phyloP scores from a whole-genome alignment of 1,140 invertebrate species.

The Brachionus rotundiformis region DNA sequence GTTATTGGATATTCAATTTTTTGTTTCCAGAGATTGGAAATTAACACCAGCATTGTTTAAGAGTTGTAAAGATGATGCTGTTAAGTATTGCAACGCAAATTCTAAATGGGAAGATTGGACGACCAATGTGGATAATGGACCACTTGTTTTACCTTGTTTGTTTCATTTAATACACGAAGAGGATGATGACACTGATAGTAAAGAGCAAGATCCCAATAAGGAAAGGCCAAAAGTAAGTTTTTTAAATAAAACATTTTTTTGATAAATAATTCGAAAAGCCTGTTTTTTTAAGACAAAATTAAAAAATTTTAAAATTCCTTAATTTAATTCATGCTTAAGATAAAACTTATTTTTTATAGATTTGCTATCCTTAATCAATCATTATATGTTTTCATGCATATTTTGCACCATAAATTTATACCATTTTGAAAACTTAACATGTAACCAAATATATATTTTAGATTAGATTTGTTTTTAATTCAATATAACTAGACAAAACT shows the following conservation, averaged over 20 bases:
- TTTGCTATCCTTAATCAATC: no score
- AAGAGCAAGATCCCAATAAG: constrained; percentile 18
- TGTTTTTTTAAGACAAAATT: no score
- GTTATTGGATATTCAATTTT: constrained; percentile 93
- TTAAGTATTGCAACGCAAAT: constrained; percentile 76
- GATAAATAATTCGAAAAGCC: neutral
- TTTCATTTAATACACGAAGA: constrained; percentile 76
- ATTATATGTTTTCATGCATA: no score
- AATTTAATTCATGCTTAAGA: no score
- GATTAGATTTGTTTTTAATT: no score
- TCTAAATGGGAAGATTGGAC: constrained; percentile 72
- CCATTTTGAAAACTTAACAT: no score
- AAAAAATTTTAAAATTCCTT: no score
- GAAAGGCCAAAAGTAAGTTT: constrained; percentile 28
- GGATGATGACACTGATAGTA: neutral
- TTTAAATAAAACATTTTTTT: constrained; percentile 51
- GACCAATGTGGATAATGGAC: constrained; percentile 73
- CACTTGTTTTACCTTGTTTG: constrained; percentile 85
- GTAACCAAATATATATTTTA: no score
- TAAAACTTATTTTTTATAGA: no score
- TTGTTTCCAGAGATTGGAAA: constrained; percentile 88
- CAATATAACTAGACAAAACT: no score
- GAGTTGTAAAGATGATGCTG: constrained; percentile 82
- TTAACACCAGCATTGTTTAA: constrained; percentile 68
- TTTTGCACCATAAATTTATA: no score